These are phyloP conservation scores for Patella caerulea DNA, from an alignment of 2,888 invertebrate genomes.

Conservation along the genomic window DNA sequence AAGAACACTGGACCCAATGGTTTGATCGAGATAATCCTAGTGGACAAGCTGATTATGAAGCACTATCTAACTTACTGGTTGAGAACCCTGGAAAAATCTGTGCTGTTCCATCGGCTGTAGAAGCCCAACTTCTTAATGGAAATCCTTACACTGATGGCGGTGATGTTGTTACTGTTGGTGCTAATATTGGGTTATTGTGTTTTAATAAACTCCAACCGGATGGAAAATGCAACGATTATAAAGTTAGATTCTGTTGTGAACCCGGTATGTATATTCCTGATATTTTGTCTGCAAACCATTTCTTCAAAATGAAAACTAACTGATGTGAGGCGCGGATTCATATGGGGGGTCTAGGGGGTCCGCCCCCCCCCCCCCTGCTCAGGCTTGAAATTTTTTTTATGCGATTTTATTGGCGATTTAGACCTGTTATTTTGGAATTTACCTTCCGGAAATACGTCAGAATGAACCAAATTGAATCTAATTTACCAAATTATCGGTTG, in stretches of 20 bases:
- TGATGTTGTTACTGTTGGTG: background rate
- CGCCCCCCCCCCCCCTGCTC: too few relatives aligned
- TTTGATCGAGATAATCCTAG: slow-evolving; percentile 4
- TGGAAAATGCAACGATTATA: background rate
- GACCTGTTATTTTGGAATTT: too few relatives aligned
- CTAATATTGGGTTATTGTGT: background rate
- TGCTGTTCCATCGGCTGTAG: background rate
- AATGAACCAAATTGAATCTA: too few relatives aligned
- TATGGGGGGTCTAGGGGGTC: too few relatives aligned
- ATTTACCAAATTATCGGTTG: too few relatives aligned
- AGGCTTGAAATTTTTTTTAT: too few relatives aligned
- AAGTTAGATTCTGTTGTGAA: background rate
- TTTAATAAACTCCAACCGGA: background rate
- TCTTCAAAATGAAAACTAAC: too few relatives aligned
- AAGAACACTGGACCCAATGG: slow-evolving; percentile 3
- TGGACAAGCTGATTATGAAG: background rate
- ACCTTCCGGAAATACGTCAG: too few relatives aligned
- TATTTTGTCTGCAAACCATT: too few relatives aligned
- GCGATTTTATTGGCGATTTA: too few relatives aligned
- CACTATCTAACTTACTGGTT: background rate
- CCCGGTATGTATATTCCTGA: too few relatives aligned
- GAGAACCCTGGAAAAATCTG: background rate
- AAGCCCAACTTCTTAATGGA: background rate
- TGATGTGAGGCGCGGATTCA: too few relatives aligned
- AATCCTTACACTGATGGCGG: background rate